Evolutionary conservation across 2,113 vertebrate genomes (phyloP).

Genomic region (Phalacrocorax carbo): DNA sequence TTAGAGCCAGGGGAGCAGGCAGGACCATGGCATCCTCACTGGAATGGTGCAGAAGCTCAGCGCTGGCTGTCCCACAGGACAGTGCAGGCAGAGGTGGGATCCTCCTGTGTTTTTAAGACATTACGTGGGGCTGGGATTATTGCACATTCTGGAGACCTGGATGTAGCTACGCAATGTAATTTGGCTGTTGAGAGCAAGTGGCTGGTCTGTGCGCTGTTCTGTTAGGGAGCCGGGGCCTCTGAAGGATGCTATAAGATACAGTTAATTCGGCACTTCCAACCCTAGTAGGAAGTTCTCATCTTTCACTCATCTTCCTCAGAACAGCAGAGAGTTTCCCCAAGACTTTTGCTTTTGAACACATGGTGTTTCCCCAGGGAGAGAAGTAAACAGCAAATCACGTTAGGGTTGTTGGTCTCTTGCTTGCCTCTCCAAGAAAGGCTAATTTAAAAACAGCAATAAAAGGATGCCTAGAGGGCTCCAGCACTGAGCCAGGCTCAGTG

Average conservation of each 20-base stretch:
- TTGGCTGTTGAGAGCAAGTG: neutral
- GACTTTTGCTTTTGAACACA: neutral
- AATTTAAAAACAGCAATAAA: neutral
- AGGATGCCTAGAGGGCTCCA: neutral
- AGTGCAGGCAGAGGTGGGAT: neutral
- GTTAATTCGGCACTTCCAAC: neutral
- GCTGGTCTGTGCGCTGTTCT: neutral
- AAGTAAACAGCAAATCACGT: neutral
- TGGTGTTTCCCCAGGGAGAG: neutral
- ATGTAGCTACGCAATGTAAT: no score
- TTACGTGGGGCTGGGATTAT: no score
- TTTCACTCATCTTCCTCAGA: neutral
- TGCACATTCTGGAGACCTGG: neutral
- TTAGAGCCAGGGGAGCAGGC: neutral
- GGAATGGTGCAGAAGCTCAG: neutral
- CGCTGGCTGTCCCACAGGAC: fast-evolving
- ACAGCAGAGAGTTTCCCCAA: neutral
- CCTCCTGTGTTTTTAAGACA: neutral
- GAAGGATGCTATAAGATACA: neutral
- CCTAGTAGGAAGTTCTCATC: neutral
- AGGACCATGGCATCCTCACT: fast-evolving
- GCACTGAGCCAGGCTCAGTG: neutral
- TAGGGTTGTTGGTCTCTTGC: neutral
- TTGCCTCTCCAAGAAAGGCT: neutral
- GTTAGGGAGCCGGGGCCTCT: neutral